Conservation (phyloP, 2,113 vertebrate genomes). For the Xenopus tropicalis region DNA sequence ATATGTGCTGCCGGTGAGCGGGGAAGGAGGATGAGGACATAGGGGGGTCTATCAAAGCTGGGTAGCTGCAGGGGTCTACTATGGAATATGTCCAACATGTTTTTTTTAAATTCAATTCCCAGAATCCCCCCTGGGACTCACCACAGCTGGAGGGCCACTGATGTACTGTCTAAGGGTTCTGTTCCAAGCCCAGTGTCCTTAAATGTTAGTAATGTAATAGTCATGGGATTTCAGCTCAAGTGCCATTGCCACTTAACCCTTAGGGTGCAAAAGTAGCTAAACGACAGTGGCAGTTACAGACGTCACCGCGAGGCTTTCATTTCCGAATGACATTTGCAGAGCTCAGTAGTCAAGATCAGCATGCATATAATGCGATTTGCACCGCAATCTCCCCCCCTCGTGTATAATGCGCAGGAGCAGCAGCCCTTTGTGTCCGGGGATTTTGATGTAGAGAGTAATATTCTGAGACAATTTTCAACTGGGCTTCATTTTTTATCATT, state of each 20-base stretch:
- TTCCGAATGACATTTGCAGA: constrained; percentile 27
- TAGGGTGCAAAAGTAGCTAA: neutral
- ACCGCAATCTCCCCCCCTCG: neutral
- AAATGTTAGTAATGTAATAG: too few species aligned
- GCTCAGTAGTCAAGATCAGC: neutral
- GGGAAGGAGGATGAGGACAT: too few species aligned
- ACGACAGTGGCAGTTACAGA: neutral
- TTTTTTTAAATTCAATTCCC: neutral
- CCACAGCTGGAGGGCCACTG: neutral
- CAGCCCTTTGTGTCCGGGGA: neutral
- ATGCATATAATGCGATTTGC: constrained; percentile 5
- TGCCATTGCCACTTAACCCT: neutral
- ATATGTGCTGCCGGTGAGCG: too few species aligned
- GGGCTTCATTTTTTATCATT: too few species aligned
- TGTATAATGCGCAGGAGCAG: neutral
- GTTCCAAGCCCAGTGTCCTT: too few species aligned
- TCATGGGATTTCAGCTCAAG: too few species aligned
- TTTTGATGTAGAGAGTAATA: neutral
- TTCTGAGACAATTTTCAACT: too few species aligned
- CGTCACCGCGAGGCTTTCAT: neutral
- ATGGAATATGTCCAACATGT: neutral
- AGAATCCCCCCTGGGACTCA: neutral
- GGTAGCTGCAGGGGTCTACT: too few species aligned
- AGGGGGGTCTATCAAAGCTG: too few species aligned
- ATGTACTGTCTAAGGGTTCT: too few species aligned